These are phyloP conservation scores for Rhopilema esculentum DNA, from an alignment of 30 jellyfish, hydroid and myxozoan genomes.

Conservation along the genomic window DNA sequence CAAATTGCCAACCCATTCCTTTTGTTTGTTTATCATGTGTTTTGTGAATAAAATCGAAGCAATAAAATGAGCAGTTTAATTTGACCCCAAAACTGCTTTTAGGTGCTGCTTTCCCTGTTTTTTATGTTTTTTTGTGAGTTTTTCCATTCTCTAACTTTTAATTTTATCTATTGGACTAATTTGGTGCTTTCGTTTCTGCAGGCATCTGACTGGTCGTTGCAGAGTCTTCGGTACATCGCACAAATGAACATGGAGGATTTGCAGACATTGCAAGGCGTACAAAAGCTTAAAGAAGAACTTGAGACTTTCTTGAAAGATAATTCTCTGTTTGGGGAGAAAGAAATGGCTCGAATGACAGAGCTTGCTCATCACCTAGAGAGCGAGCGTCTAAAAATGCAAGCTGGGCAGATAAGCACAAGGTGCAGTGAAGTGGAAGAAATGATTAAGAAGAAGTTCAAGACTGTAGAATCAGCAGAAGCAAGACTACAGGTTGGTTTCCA, in stretches of 20 bases:
- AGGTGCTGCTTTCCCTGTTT: too few relatives aligned
- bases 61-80: too few relatives aligned
- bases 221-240: constrained; percentile 91
- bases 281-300: constrained; percentile 60
- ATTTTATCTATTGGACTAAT: too few relatives aligned
- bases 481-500: constrained; percentile 71
- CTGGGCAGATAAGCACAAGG: constrained; percentile 89
- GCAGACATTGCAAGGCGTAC: constrained; percentile 90
- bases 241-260: constrained; percentile 98
- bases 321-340: constrained; percentile 79
- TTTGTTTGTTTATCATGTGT: too few relatives aligned
- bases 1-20: not conserved
- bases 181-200: too few relatives aligned
- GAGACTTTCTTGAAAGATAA: constrained; percentile 50
- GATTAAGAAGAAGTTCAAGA: constrained; percentile 76
- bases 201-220: constrained; percentile 98
- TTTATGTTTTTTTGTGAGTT: too few relatives aligned
- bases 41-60: too few relatives aligned
- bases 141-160: too few relatives aligned
- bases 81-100: too few relatives aligned
- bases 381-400: constrained; percentile 87
- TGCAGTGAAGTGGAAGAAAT: constrained; percentile 92
- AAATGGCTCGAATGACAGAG: constrained; percentile 93
- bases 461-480: constrained; percentile 79
- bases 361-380: constrained; percentile 98